These are phyloP conservation scores for Scrobipalpa atriplicella DNA, from an alignment of 2,888 invertebrate genomes.

Conservation along the genomic window DNA sequence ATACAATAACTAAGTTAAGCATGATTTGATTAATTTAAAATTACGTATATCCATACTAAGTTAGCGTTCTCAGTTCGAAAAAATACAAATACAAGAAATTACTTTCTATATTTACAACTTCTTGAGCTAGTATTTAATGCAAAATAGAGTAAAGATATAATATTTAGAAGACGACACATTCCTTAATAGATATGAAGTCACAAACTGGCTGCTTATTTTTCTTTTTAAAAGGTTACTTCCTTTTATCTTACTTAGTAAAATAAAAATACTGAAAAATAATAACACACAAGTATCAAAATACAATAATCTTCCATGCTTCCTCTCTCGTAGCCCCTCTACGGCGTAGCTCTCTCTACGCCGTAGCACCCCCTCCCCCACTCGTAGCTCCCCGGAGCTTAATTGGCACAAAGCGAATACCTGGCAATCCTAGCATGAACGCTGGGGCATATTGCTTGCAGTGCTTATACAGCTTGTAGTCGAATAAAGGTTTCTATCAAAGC, in stretches of 20 bases:
- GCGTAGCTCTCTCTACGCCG: constrained; percentile 4
- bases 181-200: too few relatives aligned
- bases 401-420: constrained; percentile 22
- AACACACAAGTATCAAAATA: not conserved
- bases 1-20: not conserved
- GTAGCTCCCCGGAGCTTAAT: not conserved
- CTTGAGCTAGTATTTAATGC: too few relatives aligned
- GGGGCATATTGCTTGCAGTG: constrained; percentile 9
- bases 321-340: constrained; percentile 15
- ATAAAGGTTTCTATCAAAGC: not conserved
- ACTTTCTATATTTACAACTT: too few relatives aligned
- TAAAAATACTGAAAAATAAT: not conserved
- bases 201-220: too few relatives aligned
- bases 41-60: too few relatives aligned
- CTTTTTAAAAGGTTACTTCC: not conserved
- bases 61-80: too few relatives aligned
- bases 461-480: constrained; percentile 16
- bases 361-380: not conserved
- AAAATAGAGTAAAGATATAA: too few relatives aligned
- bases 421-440: constrained; percentile 11
- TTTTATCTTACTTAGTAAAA: not conserved
- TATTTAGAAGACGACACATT: too few relatives aligned
- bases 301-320: not conserved
- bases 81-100: too few relatives aligned
- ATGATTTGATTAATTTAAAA: too few relatives aligned